These are phyloP conservation scores for Synergus japonicus DNA, from an alignment of 2,888 invertebrate genomes.

Conservation along the genomic window DNA sequence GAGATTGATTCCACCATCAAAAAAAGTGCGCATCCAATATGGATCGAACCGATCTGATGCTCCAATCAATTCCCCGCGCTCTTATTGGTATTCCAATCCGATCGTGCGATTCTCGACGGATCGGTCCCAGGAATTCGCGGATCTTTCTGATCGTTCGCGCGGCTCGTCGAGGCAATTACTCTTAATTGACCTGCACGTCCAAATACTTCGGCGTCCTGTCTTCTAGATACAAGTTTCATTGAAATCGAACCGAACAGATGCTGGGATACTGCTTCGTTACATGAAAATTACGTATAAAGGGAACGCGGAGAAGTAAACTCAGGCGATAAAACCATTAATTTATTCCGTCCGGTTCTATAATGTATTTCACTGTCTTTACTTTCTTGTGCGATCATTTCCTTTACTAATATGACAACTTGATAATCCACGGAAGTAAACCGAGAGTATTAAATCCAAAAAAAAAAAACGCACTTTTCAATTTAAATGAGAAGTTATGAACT, in stretches of 20 bases:
- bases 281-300: conserved; percentile 54
- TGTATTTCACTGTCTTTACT: conserved; percentile 5
- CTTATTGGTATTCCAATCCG: conserved; percentile 63
- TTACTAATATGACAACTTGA: background rate
- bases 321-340: conserved; percentile 28
- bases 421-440: background rate
- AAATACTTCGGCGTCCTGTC: conserved; percentile 54
- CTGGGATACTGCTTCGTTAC: conserved; percentile 51
- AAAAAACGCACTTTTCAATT: background rate
- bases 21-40: conserved; percentile 30
- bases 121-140: conserved; percentile 58
- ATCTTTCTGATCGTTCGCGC: conserved; percentile 57
- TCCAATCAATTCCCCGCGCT: conserved; percentile 39
- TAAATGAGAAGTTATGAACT: background rate
- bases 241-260: conserved; percentile 28
- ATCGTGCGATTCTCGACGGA: conserved; percentile 55
- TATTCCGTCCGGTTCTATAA: conserved; percentile 24
- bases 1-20: conserved; percentile 42
- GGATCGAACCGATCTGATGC: conserved; percentile 36
- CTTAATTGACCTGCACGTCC: conserved; percentile 63
- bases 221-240: conserved; percentile 32
- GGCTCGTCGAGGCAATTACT: conserved; percentile 58
- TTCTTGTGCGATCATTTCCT: conserved; percentile 1
- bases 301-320: conserved; percentile 34
- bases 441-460: background rate